These are phyloP conservation scores for Rhagoletis pomonella DNA, from an alignment of 1,140 invertebrate species.

Conservation along the genomic window DNA sequence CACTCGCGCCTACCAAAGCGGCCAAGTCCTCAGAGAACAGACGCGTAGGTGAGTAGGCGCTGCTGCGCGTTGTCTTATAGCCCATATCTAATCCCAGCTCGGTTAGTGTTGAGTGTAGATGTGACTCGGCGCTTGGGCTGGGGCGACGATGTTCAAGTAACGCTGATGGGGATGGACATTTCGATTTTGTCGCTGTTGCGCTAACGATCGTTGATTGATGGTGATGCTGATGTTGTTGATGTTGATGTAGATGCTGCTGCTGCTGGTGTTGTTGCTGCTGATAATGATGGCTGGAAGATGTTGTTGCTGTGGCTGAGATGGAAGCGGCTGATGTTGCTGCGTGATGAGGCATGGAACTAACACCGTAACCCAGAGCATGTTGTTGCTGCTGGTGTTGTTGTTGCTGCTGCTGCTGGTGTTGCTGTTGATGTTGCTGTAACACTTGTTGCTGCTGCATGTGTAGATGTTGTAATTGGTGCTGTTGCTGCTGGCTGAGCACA, in stretches of 20 bases:
- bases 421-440: slow-evolving; percentile 68
- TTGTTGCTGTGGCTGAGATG: slow-evolving; percentile 41
- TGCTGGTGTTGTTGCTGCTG: slow-evolving; percentile 60
- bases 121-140: slow-evolving; percentile 76
- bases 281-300: slow-evolving; percentile 54
- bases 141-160: slow-evolving; percentile 62
- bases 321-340: slow-evolving; percentile 55
- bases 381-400: slow-evolving; percentile 65
- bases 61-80: slow-evolving; percentile 78
- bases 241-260: not conserved
- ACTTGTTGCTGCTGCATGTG: slow-evolving; percentile 68
- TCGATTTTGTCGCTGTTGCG: slow-evolving; percentile 3
- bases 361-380: slow-evolving; percentile 62
- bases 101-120: slow-evolving; percentile 76
- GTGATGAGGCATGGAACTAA: slow-evolving; percentile 54
- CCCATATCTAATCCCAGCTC: slow-evolving; percentile 81
- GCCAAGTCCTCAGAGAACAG: slow-evolving; percentile 79
- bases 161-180: not conserved
- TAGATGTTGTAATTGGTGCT: slow-evolving; percentile 64
- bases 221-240: slow-evolving; percentile 29
- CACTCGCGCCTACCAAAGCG: slow-evolving; percentile 64
- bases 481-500: slow-evolving; percentile 75
- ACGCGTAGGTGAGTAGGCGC: slow-evolving; percentile 78
- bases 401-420: slow-evolving; percentile 62
- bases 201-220: not conserved